phyloP scores from a whole-genome alignment of 1,140 invertebrate species.

The Leptonema lineaticorne region DNA sequence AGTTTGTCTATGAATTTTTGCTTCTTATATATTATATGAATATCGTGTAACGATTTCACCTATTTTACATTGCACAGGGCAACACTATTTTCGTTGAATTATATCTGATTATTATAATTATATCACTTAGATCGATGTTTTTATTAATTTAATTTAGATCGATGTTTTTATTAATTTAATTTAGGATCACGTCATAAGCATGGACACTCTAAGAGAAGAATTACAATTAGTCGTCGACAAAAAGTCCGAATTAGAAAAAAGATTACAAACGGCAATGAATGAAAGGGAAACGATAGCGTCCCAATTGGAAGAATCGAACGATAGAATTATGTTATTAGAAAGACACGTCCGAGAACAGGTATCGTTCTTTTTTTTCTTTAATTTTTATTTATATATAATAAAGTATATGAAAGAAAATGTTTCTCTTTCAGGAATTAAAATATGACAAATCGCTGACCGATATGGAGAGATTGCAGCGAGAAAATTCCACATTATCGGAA shows the following conservation, averaged over 20 bases:
- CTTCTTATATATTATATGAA: neutral
- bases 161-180: slow-evolving; percentile 1
- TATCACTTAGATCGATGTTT: neutral
- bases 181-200: slow-evolving; percentile 83
- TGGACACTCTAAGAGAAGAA: slow-evolving; percentile 86
- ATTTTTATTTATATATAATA: neutral
- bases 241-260: slow-evolving; percentile 80
- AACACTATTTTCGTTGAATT: neutral
- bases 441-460: slow-evolving; percentile 63
- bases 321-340: slow-evolving; percentile 82
- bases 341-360: slow-evolving; percentile 84
- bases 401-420: neutral
- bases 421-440: slow-evolving; percentile 52
- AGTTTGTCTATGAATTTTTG: neutral
- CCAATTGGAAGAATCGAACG: slow-evolving; percentile 84
- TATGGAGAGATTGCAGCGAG: slow-evolving; percentile 62
- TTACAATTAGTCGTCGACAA: slow-evolving; percentile 81
- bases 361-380: slow-evolving; percentile 35
- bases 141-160: neutral
- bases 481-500: slow-evolving; percentile 65
- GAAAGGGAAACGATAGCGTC: slow-evolving; percentile 78
- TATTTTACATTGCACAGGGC: neutral
- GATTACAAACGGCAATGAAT: slow-evolving; percentile 68
- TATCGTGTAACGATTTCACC: neutral
- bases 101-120: neutral